Percentiles rank a stretch among this genome's conserved stretches.
Conservation (phyloP, 2,888 invertebrate species). For the Megamerina dolium region DNA sequence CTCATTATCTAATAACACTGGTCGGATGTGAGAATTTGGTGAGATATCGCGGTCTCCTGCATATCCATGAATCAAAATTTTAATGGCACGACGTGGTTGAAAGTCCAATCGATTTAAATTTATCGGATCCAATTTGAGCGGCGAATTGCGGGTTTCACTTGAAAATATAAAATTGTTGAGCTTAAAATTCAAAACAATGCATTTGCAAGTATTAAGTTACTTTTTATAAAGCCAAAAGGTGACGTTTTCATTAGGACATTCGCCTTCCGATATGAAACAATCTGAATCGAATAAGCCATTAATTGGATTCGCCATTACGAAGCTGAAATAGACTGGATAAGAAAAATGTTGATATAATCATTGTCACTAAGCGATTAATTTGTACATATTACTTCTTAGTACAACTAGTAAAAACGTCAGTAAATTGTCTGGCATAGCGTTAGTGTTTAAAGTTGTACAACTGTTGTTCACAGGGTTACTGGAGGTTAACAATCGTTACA, state of each 20-base stretch:
- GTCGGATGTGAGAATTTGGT: slow-evolving; percentile 57
- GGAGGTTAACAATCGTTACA: no score
- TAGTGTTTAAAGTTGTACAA: no score
- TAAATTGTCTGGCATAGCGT: no score
- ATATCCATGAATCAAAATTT: slow-evolving; percentile 60
- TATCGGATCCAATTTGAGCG: slow-evolving; percentile 49
- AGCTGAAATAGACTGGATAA: background rate
- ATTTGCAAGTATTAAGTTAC: slow-evolving; percentile 41
- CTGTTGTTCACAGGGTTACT: no score
- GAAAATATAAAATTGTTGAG: background rate
- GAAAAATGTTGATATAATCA: background rate
- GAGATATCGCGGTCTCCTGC: slow-evolving; percentile 57
- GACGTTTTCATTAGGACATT: slow-evolving; percentile 57
- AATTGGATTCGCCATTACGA: slow-evolving; percentile 17
- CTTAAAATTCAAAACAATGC: background rate
- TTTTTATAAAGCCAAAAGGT: slow-evolving; percentile 60
- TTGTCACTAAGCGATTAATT: no score
- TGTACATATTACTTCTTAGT: no score
- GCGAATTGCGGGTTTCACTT: slow-evolving; percentile 43
- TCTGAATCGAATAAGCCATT: slow-evolving; percentile 29
- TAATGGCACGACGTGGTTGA: slow-evolving; percentile 49
- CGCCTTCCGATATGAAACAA: slow-evolving; percentile 23
- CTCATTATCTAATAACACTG: slow-evolving; percentile 55
- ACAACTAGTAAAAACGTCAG: no score
- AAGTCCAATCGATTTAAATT: slow-evolving; percentile 32